Conservation (phyloP, 1,140 invertebrate genomes). For the Penaeus chinensis region DNA sequence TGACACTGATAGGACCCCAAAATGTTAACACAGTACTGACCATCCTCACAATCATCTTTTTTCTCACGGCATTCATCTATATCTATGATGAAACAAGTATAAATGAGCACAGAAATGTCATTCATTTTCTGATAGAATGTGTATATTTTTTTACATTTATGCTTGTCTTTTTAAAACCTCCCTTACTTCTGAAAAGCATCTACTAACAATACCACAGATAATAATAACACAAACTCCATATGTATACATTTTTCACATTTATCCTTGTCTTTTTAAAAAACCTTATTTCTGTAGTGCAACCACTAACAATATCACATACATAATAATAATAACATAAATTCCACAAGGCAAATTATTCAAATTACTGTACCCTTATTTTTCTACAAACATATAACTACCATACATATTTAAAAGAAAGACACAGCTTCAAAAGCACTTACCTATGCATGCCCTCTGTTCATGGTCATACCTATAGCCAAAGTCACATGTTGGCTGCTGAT, state of each 20-base stretch:
- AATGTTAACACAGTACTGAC: conserved; percentile 31
- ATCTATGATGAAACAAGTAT: conserved; percentile 10
- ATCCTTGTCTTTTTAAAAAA: too few species aligned
- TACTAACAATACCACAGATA: too few species aligned
- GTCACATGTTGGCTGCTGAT: conserved; percentile 71
- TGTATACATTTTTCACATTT: too few species aligned
- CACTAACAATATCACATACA: too few species aligned
- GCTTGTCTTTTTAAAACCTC: too few species aligned
- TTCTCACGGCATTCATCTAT: conserved; percentile 26
- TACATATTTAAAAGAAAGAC: neutral
- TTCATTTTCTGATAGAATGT: too few species aligned
- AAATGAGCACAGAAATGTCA: neutral
- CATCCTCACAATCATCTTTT: conserved; percentile 19
- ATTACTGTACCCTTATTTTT: neutral
- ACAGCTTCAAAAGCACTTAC: conserved; percentile 66
- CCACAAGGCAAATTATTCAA: too few species aligned
- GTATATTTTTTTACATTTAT: too few species aligned
- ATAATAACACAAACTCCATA: neutral
- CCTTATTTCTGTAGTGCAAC: too few species aligned
- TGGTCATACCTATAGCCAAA: conserved; percentile 77
- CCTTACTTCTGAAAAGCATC: too few species aligned
- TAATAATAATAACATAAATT: neutral
- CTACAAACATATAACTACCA: neutral
- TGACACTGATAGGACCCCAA: conserved; percentile 36
- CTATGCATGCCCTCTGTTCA: conserved; percentile 72